Percentiles rank a stretch among this genome's conserved stretches.
Evolutionary conservation across 2,797 vertebrate species (phyloP).

Genomic region (Epinephelus awoara): DNA sequence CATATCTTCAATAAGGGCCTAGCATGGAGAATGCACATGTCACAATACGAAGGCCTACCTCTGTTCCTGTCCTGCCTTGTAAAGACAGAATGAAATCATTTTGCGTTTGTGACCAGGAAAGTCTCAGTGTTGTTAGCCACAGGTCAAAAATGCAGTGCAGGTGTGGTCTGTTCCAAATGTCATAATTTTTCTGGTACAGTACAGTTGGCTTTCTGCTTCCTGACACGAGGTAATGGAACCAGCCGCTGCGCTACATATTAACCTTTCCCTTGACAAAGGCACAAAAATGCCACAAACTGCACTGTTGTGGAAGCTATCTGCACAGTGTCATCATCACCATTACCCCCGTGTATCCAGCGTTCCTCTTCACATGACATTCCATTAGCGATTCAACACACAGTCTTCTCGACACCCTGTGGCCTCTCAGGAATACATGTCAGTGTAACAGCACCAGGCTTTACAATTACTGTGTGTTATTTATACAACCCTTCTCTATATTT

Average conservation of each 20-base stretch:
- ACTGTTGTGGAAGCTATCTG: conserved; percentile 56
- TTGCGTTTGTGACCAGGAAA: conserved; percentile 49
- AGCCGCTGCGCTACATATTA: conserved; percentile 30
- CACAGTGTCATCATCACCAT: conserved; percentile 64
- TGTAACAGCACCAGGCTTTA: conserved; percentile 28
- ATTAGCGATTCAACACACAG: conserved; percentile 61
- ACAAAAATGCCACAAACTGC: conserved; percentile 52
- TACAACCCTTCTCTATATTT: conserved; percentile 24
- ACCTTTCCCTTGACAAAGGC: conserved; percentile 41
- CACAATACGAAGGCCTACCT: conserved; percentile 28
- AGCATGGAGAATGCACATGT: conserved; percentile 39
- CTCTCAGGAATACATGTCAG: conserved; percentile 62
- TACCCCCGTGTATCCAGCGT: conserved; percentile 54
- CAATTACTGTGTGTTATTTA: conserved; percentile 46
- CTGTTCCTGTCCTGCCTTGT: conserved; percentile 10
- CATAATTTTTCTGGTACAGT: conserved; percentile 17
- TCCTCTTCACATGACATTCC: conserved; percentile 65
- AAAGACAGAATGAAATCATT: conserved; percentile 39
- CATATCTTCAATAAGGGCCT: conserved; percentile 64
- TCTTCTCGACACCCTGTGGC: conserved; percentile 41
- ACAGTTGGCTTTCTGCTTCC: conserved; percentile 29
- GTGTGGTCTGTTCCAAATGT: conserved; percentile 20
- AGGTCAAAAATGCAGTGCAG: neutral
- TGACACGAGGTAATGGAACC: conserved; percentile 44
- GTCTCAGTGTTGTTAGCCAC: conserved; percentile 9